Evolutionary conservation across 2,888 invertebrate species (phyloP), one percentile per base, ranked within the genome.

Genomic region (Rotaria sp.): DNA sequence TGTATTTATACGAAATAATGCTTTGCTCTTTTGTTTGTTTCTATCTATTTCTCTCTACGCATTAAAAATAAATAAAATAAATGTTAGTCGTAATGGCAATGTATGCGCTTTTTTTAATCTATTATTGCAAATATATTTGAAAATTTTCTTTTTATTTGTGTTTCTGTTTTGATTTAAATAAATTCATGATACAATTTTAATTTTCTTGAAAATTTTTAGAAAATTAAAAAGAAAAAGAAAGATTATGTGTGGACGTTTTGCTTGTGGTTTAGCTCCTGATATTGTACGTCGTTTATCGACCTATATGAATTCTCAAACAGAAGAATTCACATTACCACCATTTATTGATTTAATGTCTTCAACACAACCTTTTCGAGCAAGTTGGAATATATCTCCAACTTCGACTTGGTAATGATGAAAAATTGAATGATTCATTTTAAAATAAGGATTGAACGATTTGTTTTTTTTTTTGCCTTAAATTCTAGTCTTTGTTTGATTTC

Each of bases 401-500:
- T 45, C 45, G 2, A 80, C 80, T 10, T 80, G 80, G 80, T 80
- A 45, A n/a, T 15, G 11, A 24, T 52, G 2, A 26, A 26, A 8
- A 30, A 30, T 10, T 30, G 2, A n/a, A 26, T n/a, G 8, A n/a
- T 57, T 57, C 26, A 2, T 4, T 57, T 55, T 7, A 55, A 24
- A 35, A 74, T n/a, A 30, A 38, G 21, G 8, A 74, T 1, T 18
- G 5, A 30, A 13, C 10, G 21, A 30, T 35, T 35, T 18, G 30
- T 4, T 8, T 2, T 21, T 38, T n/a, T n/a, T 26, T 57, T n/a
- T 10, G 26, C 1, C 8, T 41, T 41, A 41, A 41, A 5, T 41
- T 45, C 13, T 80, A 80, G 80, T 80, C n/a, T 80, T n/a, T 80
- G 80, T 45, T 45, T 80, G n/a, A 80, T 80, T n/a, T 45, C 45